Evolutionary conservation across 2,888 invertebrate genomes (phyloP), one percentile per base, ranked within the genome.

Genomic region (Resseliella maxima): DNA sequence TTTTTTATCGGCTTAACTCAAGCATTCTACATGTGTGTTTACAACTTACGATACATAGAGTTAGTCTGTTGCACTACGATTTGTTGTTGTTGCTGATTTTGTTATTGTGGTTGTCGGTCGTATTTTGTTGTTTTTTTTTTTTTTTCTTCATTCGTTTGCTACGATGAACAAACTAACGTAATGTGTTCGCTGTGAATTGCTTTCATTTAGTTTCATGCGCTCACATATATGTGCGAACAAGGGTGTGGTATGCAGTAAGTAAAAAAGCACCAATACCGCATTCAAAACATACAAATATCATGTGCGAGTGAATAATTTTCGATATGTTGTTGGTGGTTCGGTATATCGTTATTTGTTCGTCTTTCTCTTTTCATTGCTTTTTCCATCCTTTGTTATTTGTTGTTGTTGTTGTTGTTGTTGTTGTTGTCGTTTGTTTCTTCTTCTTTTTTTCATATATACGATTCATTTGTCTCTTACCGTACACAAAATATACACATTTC

Each of bases 161-260:
- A 72, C 72, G 31, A 31, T 15, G 72, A 72, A 72, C 72, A 35
- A 72, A 72, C 35, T 72, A 72, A 72, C 31, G 72, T 72, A 72
- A 31, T 72, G 72, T 72, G 72, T 35, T 72, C 72, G 72, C 72
- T 15, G 72, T 31, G 35, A 72, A 72, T 72, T 35, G 72, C 2
- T 72, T 72, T 72, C 72, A 31, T 27, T 72, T 72, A 2, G 27
- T 72, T 72, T 72, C 72, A 35, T 72, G 72, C 72, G 72, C 72
- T 72, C 72, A 72, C 72, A 72, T 72, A n/a, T 72, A 72, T 72
- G 72, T 72, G 72, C 72, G 72, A 72, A 72, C 72, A 72, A 72
- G 72, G 72, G 72, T 72, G 72, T 72, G 72, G 72, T 72, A 72
- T 72, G 72, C 72, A 72, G 72, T 35, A 72, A 72, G 72, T 35